Conservation (phyloP, 1,140 invertebrate species). For the Arion vulgaris region DNA sequence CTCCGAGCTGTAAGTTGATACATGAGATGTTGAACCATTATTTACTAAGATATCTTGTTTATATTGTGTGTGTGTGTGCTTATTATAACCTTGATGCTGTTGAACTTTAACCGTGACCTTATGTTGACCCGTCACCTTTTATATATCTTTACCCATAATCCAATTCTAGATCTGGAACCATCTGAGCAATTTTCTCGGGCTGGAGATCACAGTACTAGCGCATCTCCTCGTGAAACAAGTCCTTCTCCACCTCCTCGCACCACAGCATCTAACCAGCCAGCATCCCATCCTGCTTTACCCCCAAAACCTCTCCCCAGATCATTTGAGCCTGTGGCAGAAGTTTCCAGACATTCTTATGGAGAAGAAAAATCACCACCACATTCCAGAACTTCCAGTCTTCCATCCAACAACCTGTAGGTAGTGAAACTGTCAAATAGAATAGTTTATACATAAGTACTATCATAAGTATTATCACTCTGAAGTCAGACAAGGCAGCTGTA, state of each 20-base stretch:
- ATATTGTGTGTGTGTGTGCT: too few species aligned
- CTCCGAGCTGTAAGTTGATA: too few species aligned
- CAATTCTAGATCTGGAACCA: conserved; percentile 41
- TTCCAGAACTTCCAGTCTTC: conserved; percentile 35
- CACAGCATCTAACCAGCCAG: not conserved
- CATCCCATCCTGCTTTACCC: not conserved
- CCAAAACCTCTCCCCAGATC: conserved; percentile 16
- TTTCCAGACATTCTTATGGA: not conserved
- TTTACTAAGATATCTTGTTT: too few species aligned
- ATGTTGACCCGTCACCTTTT: not conserved
- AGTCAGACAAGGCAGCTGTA: too few species aligned
- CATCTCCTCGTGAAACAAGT: conserved; percentile 37
- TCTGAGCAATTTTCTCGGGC: conserved; percentile 44
- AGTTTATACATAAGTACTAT: too few species aligned
- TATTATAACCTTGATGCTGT: too few species aligned
- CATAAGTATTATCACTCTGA: too few species aligned
- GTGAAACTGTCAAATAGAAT: too few species aligned
- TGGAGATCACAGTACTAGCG: conserved; percentile 6
- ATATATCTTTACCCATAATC: not conserved
- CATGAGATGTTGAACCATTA: too few species aligned
- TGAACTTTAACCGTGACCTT: not conserved
- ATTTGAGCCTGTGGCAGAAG: not conserved
- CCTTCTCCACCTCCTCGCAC: conserved; percentile 24
- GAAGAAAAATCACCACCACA: conserved; percentile 16
- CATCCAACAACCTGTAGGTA: conserved; percentile 40